Conservation (phyloP, 2,797 vertebrate genomes). For the Enteromius radiatus region DNA sequence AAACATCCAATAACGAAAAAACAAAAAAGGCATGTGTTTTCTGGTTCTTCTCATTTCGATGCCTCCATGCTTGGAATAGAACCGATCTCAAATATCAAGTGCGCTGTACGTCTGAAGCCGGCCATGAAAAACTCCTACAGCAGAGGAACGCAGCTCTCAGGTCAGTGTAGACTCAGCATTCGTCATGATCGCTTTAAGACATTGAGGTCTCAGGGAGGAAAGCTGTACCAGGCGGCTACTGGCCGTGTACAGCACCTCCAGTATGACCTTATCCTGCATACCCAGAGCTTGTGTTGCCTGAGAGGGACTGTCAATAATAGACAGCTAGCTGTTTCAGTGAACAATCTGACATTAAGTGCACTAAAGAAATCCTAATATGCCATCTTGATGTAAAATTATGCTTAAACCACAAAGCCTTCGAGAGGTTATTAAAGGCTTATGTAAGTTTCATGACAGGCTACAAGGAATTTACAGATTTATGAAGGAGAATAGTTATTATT, state of each 20-base stretch:
- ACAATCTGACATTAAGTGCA: conserved; percentile 31
- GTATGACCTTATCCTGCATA: conserved; percentile 14
- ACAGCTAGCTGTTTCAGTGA: conserved; percentile 12
- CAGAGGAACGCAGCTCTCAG: conserved; percentile 17
- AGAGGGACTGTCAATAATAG: conserved; percentile 5
- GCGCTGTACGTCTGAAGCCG: conserved; percentile 24
- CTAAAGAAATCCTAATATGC: conserved; percentile 34
- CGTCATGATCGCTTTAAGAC: conserved; percentile 47
- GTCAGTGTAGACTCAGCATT: conserved; percentile 25
- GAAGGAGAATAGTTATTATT: conserved; percentile 20
- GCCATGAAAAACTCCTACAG: conserved; percentile 48
- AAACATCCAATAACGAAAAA: too few relatives aligned
- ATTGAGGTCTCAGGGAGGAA: conserved; percentile 23
- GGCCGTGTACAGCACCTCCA: conserved; percentile 10
- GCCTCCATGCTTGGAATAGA: conserved; percentile 20
- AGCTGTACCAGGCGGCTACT: conserved; percentile 40
- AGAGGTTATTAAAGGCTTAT: conserved; percentile 22
- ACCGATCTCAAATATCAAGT: conserved; percentile 46
- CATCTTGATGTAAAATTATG: conserved; percentile 21
- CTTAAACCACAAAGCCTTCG: conserved; percentile 13
- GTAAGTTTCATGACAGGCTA: conserved; percentile 13
- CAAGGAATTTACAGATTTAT: conserved; percentile 28
- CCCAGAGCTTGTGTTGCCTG: not conserved
- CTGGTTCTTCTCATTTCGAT: not conserved
- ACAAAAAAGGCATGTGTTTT: not conserved